Base-by-base conservation (phyloP, 2,888 invertebrate genomes). In the Scrobipalpa costella region DNA sequence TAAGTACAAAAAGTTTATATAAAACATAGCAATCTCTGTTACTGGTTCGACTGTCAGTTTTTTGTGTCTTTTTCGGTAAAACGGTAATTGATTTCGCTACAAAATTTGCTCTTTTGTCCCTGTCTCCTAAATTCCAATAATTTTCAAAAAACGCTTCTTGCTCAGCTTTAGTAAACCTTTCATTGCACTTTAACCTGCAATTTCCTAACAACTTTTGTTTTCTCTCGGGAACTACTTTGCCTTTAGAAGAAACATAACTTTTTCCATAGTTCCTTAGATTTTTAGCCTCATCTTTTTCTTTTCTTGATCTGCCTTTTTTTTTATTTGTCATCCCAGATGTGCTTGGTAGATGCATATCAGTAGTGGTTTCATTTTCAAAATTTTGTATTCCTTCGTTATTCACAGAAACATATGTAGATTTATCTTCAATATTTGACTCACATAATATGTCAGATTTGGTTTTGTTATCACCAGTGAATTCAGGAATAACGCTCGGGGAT, bases 151-250 rank as follows among this genome's bases (percentile, higher is more conserved):
- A 66, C 7, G 65, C 62, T 11, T 47, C 61, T 19, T 52, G 33
- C 63, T 67, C 69, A n/a, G 33, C 19, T 34, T 11, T 49, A 40
- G 67, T 21, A 33, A 69, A 27, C 57, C 67, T 49, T 61, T 69
- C 67, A 61, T 50, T 47, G 66, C 67, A 69, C 62, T 69, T 69
- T 59, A 66, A 40, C 62, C 67, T 65, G 66, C 67, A 67, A 15
- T n/a, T 1, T 9, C 50, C 19, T 21, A 66, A 50, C 5, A 50
- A 9, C 47, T 50, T 64, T 2, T 60, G 6, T 63, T 64, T 15
- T 52, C 66, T 65, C 7, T 63, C 67, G 52, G 15, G 9, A 5
- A 67, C 62, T 62, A 15, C 21, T 57, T 64, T 66, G 11, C 69
- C 69, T 33, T 65, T 69, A 66, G 63, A 66, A n/a, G 66, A 62